Base-by-base conservation (phyloP, 2,113 vertebrate species). In the Abramis brama region DNA sequence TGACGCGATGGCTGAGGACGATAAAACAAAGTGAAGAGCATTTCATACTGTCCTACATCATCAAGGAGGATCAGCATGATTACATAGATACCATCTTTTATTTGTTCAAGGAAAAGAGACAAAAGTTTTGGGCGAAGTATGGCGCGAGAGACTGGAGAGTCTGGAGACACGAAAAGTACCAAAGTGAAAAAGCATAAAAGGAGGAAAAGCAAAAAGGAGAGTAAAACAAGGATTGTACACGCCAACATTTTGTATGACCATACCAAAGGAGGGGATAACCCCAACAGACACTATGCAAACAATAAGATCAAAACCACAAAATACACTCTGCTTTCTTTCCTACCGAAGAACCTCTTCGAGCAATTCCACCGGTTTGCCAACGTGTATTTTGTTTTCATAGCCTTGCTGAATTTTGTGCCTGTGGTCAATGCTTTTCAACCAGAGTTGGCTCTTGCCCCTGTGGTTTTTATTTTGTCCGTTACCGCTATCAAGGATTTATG, bases 311-410 rank as follows among this genome's bases (percentile, higher is more conserved):
- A 97, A 94, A 99, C 97, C 88, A 98, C 98, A 94, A 99, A 98
- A 89, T 99, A 99, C 94, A 99, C 98, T 0, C 88, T 96, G 3
- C 93, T 99, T 83, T 99, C 97, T 70, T 99, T 99, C 91, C 92
- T 99, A 90, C 98, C 98, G 84, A 99, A 99, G 92, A 99, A 99
- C 90, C 97, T 99, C 13, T 99, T 99, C 4, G 98, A 99, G 87
- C 98, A 99, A 94, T 98, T 99, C 90, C 98, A 99, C 86, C 95
- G 98, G 57, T 95, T 99, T 85, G 98, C 98, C 90, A 99, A 99
- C 19, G 97, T 99, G 39, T 99, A 99, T 94, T 99, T 99, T 12
- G 98, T 99, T 13, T 96, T 99, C 91, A 98, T 99, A 64, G 97
- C 98, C 0, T 92, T 99, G 89, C 95, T 99, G 27, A 99, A 99